Base-by-base conservation (phyloP, 2,888 invertebrate species). In the Cacoxenus indagator region DNA sequence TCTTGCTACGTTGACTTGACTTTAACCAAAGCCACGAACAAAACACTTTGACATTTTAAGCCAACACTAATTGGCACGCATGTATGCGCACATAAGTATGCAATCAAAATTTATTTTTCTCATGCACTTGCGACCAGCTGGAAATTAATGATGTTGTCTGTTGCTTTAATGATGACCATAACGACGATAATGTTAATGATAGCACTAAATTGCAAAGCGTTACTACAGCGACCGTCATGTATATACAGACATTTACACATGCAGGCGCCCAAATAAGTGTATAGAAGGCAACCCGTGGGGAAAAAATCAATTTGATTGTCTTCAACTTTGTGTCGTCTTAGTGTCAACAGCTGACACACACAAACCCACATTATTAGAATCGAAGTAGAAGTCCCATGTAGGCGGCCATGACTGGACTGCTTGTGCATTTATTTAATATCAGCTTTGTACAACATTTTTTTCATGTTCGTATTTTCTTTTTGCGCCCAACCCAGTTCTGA, bases 241-340 rank as follows among this genome's bases (percentile, higher is more conserved):
- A 55, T 27, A 55, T 27, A 24, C 55, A 55, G n/a, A 55, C 22
- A 22, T 24, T 37, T 8, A 9, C 31, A 31, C 31, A 6, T 9
- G 4, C 51, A 4, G 8, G 19, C 51, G 24, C 51, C 19, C n/a
- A 5, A 6, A 26, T 22, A n/a, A n/a, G n/a, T n/a, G n/a, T n/a
- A n/a, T n/a, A n/a, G n/a, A n/a, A n/a, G n/a, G n/a, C n/a, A 37
- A 37, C 8, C 8, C 37, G 37, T 37, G 37, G 9, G 1, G 37
- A 37, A 24, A 57, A 73, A 73, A 69, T 70, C 67, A 67, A 71
- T 73, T 67, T 69, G 71, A 71, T 68, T 71, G 68, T 71, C 73
- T 71, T 70, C 69, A 71, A 71, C n/a, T 67, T 67, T 31, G 31
- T 61, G 65, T 67, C 64, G 45, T 46, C 48, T 48, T 24, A 54